Evolutionary conservation across 2,797 vertebrate genomes (phyloP).

Genomic region (Geotrypetes seraphini): DNA sequence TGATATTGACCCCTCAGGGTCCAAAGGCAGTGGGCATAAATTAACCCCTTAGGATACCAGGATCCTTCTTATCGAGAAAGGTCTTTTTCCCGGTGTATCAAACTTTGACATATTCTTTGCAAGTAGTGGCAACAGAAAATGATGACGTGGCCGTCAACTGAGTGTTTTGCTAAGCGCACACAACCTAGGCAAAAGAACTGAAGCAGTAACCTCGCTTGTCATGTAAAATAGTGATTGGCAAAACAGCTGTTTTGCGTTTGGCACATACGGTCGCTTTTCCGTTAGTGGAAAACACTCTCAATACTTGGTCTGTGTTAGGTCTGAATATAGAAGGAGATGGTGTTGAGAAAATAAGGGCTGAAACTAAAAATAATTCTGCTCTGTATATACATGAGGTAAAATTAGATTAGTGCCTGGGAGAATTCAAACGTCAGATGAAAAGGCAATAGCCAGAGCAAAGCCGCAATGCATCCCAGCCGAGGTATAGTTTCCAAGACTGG

Average conservation of each 20-base stretch:
- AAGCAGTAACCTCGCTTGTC: not conserved
- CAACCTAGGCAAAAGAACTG: too few relatives aligned
- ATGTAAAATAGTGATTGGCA: slow-evolving; percentile 14
- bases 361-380: slow-evolving; percentile 23
- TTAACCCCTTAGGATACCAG: too few relatives aligned
- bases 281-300: slow-evolving; percentile 25
- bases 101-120: too few relatives aligned
- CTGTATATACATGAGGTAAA: slow-evolving; percentile 20
- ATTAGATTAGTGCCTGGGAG: slow-evolving; percentile 13
- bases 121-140: too few relatives aligned
- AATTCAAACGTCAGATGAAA: slow-evolving; percentile 14
- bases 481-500: slow-evolving; percentile 22
- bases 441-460: slow-evolving; percentile 18
- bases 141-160: too few relatives aligned
- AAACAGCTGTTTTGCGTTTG: slow-evolving; percentile 50
- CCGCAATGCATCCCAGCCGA: slow-evolving; percentile 23
- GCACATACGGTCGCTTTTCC: slow-evolving; percentile 31
- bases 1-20: too few relatives aligned
- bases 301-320: slow-evolving; percentile 36
- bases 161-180: too few relatives aligned
- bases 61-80: too few relatives aligned
- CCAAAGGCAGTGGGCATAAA: too few relatives aligned
- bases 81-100: too few relatives aligned
- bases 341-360: slow-evolving; percentile 19
- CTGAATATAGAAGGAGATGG: slow-evolving; percentile 38